Percentiles rank a stretch among this genome's conserved stretches.
phyloP scores from a whole-genome alignment of 1,140 invertebrate species.

The Drosophila tropicalis region DNA sequence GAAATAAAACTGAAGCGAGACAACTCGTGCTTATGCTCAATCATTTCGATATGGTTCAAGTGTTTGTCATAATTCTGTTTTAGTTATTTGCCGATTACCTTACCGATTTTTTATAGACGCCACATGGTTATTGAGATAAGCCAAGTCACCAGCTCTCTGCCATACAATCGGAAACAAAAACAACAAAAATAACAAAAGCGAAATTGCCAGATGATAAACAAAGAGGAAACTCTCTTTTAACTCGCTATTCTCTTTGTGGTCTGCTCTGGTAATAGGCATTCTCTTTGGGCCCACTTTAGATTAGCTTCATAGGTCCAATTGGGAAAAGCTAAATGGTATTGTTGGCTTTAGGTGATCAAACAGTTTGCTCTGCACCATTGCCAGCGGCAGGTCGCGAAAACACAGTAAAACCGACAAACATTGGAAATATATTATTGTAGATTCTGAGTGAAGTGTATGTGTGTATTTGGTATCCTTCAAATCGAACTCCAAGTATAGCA shows the following conservation, averaged over 20 bases:
- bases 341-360: slow-evolving; percentile 55
- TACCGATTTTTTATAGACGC: slow-evolving; percentile 19
- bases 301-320: slow-evolving; percentile 67
- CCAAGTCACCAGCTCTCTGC: slow-evolving; percentile 34
- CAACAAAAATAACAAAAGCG: slow-evolving; percentile 28
- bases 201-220: slow-evolving; percentile 71
- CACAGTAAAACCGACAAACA: slow-evolving; percentile 10
- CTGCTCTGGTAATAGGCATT: background rate
- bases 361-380: slow-evolving; percentile 63
- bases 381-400: slow-evolving; percentile 64
- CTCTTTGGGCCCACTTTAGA: slow-evolving; percentile 57
- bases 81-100: slow-evolving; percentile 49
- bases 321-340: slow-evolving; percentile 56
- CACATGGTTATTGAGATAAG: slow-evolving; percentile 47
- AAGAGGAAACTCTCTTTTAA: slow-evolving; percentile 25
- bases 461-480: slow-evolving; percentile 19
- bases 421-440: background rate
- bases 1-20: background rate
- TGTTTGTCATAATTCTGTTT: slow-evolving; percentile 46
- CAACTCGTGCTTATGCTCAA: slow-evolving; percentile 72
- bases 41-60: slow-evolving; percentile 64
- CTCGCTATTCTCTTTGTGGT: slow-evolving; percentile 4
- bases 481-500: too few species aligned
- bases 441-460: slow-evolving; percentile 38
- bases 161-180: slow-evolving; percentile 6